Percentiles rank a stretch among this genome's conserved stretches.
Conservation (phyloP, 2,797 vertebrate species). For the Malacoctenus gilli region DNA sequence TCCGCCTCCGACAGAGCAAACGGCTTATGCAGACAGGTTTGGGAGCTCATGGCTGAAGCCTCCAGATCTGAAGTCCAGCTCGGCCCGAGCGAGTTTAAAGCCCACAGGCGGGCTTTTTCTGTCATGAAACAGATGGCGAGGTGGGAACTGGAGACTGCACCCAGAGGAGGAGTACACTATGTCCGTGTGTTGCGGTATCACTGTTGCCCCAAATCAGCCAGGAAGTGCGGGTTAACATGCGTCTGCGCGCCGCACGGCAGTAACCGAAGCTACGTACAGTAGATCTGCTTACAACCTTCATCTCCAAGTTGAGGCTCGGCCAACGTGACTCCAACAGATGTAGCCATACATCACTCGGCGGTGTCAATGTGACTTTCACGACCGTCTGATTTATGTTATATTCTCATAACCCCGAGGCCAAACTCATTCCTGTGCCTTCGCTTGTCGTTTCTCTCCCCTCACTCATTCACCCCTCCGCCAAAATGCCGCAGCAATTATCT, state of each 20-base stretch:
- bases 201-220: constrained; percentile 8
- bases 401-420: constrained; percentile 35
- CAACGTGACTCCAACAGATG: constrained; percentile 12
- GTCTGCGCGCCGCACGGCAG: constrained; percentile 10
- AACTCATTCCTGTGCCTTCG: constrained; percentile 26
- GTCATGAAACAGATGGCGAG: constrained; percentile 3
- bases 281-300: constrained; percentile 35
- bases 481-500: neutral
- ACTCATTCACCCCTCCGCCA: neutral
- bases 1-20: constrained; percentile 8
- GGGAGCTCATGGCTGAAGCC: constrained; percentile 14
- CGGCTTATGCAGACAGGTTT: neutral
- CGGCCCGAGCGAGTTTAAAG: constrained; percentile 8
- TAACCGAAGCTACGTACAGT: constrained; percentile 6
- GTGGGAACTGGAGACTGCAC: neutral
- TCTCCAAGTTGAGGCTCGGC: constrained; percentile 15
- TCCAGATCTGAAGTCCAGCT: constrained; percentile 16
- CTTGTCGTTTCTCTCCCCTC: constrained; percentile 24
- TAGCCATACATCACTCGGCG: constrained; percentile 30
- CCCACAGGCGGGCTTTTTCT: neutral
- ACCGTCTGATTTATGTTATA: constrained; percentile 37
- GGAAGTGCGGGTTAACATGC: neutral
- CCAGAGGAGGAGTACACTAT: constrained; percentile 10
- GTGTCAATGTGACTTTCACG: constrained; percentile 31
- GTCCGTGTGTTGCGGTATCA: constrained; percentile 1